Base-by-base conservation (phyloP, 2,797 vertebrate species). In the Champsocephalus gunnari region DNA sequence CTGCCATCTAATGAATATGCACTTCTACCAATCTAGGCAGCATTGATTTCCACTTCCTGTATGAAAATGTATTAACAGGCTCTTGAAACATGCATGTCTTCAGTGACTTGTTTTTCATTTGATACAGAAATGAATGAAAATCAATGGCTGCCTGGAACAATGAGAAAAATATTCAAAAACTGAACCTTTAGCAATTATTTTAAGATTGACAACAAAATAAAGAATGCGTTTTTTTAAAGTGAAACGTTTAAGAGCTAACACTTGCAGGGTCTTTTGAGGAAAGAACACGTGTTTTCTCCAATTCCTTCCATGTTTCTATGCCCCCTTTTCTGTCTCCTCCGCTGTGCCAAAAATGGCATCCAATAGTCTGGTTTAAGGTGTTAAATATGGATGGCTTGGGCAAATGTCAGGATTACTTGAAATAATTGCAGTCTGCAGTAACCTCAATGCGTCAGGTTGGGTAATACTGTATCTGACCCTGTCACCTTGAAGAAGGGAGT, bases 301-400 rank as follows among this genome's bases (percentile, higher is more conserved):
- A 24, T n/a, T 50, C 63, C 50, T 32, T 76, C 58, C 44, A 77
- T 0, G 69, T 66, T 66, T 57, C 43, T 59, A 53, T 17, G 38
- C 53, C 17, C 14, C 59, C 16, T 0, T 62, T 17, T 57, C 34
- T 28, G 17, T 45, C 21, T 57, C 41, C 19, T 59, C 8, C 9
- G 1, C 43, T 56, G 34, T 48, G 69, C 64, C 75, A 77, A 82
- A 81, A 82, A 70, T 63, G 55, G 47, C 44, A 74, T 66, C 64
- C 47, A 21, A 34, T 53, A 51, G n/a, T 69, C 44, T 44, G 67
- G 21, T 80, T 75, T 64, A 56, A 79, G 34, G 67, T 75, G 44
- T 85, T 84, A 77, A 85, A 83, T 74, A 79, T 65, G 67, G 71
- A 78, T 21, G 71, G 75, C 75, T 43, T 12, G 24, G 47, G 87